Conservation (phyloP, 2,888 invertebrate species). For the Epiblema foenella region DNA sequence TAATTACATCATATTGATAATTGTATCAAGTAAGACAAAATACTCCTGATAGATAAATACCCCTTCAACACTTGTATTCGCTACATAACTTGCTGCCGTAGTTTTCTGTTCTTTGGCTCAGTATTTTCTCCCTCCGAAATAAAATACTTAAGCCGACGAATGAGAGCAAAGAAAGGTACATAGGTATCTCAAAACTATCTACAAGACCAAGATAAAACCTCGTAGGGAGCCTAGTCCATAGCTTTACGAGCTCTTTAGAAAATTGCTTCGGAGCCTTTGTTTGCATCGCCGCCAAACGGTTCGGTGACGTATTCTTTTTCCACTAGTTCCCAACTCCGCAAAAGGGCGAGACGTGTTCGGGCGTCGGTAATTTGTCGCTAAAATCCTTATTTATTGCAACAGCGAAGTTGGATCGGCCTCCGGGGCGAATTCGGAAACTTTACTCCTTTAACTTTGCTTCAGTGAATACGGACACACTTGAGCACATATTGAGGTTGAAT, state of each 20-base stretch:
- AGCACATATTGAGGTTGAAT: conserved; percentile 82
- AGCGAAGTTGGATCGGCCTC: conserved; percentile 80
- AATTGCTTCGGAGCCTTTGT: conserved; percentile 56
- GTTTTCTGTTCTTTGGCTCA: background rate
- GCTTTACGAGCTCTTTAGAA: conserved; percentile 43
- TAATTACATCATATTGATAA: no score
- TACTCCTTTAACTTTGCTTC: conserved; percentile 81
- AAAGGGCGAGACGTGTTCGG: conserved; percentile 78
- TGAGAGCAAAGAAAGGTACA: background rate
- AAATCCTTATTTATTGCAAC: conserved; percentile 84
- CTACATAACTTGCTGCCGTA: background rate
- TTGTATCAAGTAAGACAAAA: no score
- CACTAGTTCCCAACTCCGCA: conserved; percentile 71
- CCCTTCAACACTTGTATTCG: background rate
- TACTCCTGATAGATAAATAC: background rate
- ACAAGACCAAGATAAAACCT: conserved; percentile 36
- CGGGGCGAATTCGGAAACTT: conserved; percentile 79
- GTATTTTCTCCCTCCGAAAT: background rate
- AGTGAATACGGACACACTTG: conserved; percentile 79
- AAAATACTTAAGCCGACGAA: background rate
- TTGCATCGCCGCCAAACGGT: conserved; percentile 53
- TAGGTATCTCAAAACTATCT: conserved; percentile 12
- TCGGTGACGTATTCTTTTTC: conserved; percentile 62
- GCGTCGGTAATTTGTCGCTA: conserved; percentile 83
- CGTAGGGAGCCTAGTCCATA: conserved; percentile 35